Percentiles rank a stretch among this genome's conserved stretches.
Evolutionary conservation across 2,113 vertebrate species (phyloP).

Genomic region (Montifringilla adamsi): DNA sequence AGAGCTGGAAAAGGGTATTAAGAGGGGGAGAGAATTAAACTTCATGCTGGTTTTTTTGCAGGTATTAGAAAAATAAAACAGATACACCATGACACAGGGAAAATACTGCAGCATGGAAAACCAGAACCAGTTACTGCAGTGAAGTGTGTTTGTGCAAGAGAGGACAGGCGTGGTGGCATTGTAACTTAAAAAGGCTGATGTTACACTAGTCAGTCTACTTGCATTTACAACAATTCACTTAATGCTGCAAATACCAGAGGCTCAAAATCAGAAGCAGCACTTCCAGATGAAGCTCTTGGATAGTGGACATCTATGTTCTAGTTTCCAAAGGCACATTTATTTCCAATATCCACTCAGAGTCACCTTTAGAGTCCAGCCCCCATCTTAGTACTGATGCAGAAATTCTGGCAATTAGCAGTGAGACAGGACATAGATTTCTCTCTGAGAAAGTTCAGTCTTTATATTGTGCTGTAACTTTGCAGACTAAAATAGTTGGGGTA

Average conservation of each 20-base stretch:
- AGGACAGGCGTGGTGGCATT: background rate
- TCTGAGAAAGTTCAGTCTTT: background rate
- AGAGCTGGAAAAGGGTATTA: background rate
- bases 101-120: background rate
- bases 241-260: background rate
- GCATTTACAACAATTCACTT: background rate
- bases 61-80: background rate
- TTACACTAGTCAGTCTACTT: background rate
- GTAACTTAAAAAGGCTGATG: background rate
- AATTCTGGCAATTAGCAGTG: background rate
- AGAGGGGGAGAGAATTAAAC: background rate
- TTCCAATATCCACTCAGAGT: background rate
- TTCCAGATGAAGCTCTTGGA: background rate
- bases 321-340: background rate
- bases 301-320: background rate
- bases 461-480: background rate
- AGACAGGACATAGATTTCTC: background rate
- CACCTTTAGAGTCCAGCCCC: background rate
- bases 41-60: background rate
- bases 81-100: background rate
- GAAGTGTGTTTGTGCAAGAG: background rate
- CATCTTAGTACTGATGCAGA: background rate
- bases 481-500: background rate
- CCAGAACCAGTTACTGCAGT: background rate
- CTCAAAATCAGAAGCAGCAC: background rate